These are phyloP conservation scores for Danio kyathit DNA, from an alignment of 2,797 vertebrate species.

Conservation along the genomic window DNA sequence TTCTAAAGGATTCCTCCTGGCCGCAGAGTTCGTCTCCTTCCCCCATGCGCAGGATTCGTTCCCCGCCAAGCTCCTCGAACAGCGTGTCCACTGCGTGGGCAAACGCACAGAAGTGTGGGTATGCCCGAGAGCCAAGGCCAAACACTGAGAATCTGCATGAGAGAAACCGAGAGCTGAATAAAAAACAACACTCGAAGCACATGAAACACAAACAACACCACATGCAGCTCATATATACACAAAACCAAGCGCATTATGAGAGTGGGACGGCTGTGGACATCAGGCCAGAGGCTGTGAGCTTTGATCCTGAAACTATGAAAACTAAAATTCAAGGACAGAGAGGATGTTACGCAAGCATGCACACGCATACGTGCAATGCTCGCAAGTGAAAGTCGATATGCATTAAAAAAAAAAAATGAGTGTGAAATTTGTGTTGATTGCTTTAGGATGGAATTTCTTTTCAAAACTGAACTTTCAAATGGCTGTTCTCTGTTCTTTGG, in stretches of 20 bases:
- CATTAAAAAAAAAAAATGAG: neutral
- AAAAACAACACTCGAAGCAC: conserved; percentile 6
- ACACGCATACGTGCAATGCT: neutral
- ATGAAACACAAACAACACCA: conserved; percentile 29
- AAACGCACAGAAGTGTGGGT: conserved; percentile 99
- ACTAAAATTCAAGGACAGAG: conserved; percentile 38
- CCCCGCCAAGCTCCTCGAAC: conserved; percentile 96
- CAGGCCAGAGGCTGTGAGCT: conserved; percentile 37
- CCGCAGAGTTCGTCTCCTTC: conserved; percentile 98
- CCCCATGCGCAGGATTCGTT: conserved; percentile 97
- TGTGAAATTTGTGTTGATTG: conserved; percentile 43
- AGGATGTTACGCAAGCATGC: conserved; percentile 1
- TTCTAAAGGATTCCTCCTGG: conserved; percentile 98
- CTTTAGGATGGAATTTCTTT: conserved; percentile 28
- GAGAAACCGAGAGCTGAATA: conserved; percentile 27
- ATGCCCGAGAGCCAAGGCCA: conserved; percentile 95
- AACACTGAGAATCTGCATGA: conserved; percentile 93
- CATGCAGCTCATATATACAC: conserved; percentile 8
- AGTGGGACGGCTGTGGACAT: conserved; percentile 26
- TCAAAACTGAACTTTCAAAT: conserved; percentile 21
- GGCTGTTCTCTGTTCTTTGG: conserved; percentile 12
- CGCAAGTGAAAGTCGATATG: conserved; percentile 7
- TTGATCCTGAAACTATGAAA: conserved; percentile 43
- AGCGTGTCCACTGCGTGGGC: conserved; percentile 97
- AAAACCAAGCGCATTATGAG: conserved; percentile 9